Percentiles rank a stretch among this genome's conserved stretches.
phyloP scores from a whole-genome alignment of 1,140 invertebrate genomes.

The Nixonia krombeini region DNA sequence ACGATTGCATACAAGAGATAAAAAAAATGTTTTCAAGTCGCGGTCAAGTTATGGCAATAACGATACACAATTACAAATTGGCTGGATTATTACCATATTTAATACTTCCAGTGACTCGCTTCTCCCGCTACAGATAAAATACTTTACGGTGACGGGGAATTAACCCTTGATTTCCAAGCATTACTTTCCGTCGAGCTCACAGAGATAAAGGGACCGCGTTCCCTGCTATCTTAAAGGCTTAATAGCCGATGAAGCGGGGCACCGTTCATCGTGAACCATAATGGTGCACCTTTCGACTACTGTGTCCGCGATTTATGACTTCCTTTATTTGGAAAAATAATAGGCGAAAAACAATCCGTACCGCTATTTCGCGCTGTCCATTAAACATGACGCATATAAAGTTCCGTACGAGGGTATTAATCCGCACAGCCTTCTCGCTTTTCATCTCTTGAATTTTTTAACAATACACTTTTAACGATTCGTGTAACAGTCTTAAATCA shows the following conservation, averaged over 20 bases:
- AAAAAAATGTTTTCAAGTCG: too few relatives aligned
- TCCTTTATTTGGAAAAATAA: conserved; percentile 64
- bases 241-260: conserved; percentile 51
- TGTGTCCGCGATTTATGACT: conserved; percentile 59
- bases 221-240: conserved; percentile 62
- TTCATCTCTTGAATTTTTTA: too few relatives aligned
- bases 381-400: conserved; percentile 5
- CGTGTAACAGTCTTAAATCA: too few relatives aligned
- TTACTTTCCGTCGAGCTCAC: conserved; percentile 62
- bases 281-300: conserved; percentile 53
- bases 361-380: conserved; percentile 14
- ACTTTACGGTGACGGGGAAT: conserved; percentile 61
- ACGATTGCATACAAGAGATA: too few relatives aligned
- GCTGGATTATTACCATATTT: conserved; percentile 55
- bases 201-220: conserved; percentile 68
- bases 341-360: conserved; percentile 37
- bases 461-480: too few relatives aligned
- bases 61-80: too few relatives aligned
- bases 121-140: conserved; percentile 60
- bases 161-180: conserved; percentile 70
- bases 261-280: conserved; percentile 62
- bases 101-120: conserved; percentile 35
- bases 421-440: neutral
- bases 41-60: too few relatives aligned
- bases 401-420: conserved; percentile 14